Evolutionary conservation across 1,140 invertebrate genomes (phyloP), one percentile per base, ranked within the genome.

Genomic region (Sarcophaga bullata): DNA sequence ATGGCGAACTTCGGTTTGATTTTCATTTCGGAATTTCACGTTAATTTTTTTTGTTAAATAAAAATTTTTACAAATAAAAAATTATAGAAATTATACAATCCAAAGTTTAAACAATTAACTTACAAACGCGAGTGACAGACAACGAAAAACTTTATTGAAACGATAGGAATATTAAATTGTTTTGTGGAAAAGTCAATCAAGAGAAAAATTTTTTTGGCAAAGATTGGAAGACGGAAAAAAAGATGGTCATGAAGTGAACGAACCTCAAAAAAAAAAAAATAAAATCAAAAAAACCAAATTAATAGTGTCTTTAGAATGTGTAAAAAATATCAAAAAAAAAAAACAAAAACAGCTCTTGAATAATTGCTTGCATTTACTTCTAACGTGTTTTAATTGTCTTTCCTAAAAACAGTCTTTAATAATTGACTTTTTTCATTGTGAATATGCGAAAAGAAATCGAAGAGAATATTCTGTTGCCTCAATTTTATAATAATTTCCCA

Each of bases 11-110:
- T 75, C 72, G 73, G 81, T 82, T 68, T 82, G 81, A 80, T 82
- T 82, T 84, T 84, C 76, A 84, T 84, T 84, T 84, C 83, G 62
- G 80, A 83, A 81, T 81, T 83, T 83, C 52, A 83, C 54, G 46
- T 83, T 81, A 81, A 80, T 80, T 83, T 81, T 81, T 58, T 83
- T 52, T 54, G 80, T 17, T 73, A 82, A 80, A 54, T 9, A 48
- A 47, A 68, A 25, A 46, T 49, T 49, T 50, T 37, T 62, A 49
- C 17, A 81, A 81, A 15, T 49, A 9, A 81, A 81, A 80, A 52
- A 54, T 13, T 54, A 15, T 13, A 25, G 11, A 54, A 80, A 80
- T 17, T 52, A 52, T 6, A 76, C 47, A 48, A 76, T 10, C 52
- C 1, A 25, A 80, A 25, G 15, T 73, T 52, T 52, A 8, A 54